A percentile compares a stretch with the other conserved stretches of the same genome.
phyloP scores from a whole-genome alignment of 2,113 vertebrate genomes.

The Taurulus bubalis region DNA sequence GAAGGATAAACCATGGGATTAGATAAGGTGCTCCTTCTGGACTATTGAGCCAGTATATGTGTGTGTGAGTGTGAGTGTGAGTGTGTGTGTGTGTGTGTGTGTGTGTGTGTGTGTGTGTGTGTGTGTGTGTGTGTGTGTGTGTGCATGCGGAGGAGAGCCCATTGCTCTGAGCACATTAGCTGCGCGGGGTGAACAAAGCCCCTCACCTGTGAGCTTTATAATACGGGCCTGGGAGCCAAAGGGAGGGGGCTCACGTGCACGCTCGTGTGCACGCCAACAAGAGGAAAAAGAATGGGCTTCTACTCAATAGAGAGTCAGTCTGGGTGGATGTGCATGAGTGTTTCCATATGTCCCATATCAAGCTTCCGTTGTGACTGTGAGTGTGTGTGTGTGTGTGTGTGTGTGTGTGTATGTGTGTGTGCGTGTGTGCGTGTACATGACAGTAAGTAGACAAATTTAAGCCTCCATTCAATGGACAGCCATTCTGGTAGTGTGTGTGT shows the following conservation, averaged over 20 bases:
- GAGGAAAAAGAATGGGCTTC: slow-evolving; percentile 31
- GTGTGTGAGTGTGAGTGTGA: slow-evolving; percentile 48
- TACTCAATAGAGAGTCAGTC: slow-evolving; percentile 32
- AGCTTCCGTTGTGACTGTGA: neutral
- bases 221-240: slow-evolving; percentile 56
- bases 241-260: slow-evolving; percentile 8
- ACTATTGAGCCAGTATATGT: slow-evolving; percentile 66
- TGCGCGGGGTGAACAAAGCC: slow-evolving; percentile 77
- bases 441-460: slow-evolving; percentile 57
- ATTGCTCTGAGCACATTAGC: slow-evolving; percentile 79
- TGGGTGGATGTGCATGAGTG: neutral
- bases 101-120: slow-evolving; percentile 48
- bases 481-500: slow-evolving; percentile 54
- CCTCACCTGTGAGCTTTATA: slow-evolving; percentile 78
- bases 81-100: slow-evolving; percentile 46
- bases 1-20: slow-evolving; percentile 84
- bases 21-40: slow-evolving; percentile 83
- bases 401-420: slow-evolving; percentile 12
- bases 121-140: slow-evolving; percentile 34
- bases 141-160: slow-evolving; percentile 48
- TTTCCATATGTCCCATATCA: neutral
- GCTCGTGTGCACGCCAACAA: slow-evolving; percentile 11
- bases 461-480: slow-evolving; percentile 53
- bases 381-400: neutral
- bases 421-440: slow-evolving; percentile 9